Conservation (phyloP, 2,797 vertebrate genomes). For the Gallirallus australis region DNA sequence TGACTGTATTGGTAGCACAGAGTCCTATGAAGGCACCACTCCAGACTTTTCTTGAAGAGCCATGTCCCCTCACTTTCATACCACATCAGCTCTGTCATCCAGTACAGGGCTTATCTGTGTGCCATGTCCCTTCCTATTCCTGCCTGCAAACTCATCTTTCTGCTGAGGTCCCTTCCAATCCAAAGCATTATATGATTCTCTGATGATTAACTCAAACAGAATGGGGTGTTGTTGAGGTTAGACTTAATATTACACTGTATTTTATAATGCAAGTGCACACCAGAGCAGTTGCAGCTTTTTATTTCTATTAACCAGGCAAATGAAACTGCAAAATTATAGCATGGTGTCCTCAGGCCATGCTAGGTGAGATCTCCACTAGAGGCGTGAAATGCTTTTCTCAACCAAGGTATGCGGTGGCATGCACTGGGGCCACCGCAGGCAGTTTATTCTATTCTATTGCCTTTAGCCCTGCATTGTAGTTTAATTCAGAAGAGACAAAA, state of each 20-base stretch:
- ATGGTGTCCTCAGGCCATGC: not conserved
- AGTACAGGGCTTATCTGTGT: not conserved
- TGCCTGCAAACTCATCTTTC: not conserved
- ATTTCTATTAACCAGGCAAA: not conserved
- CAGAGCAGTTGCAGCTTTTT: not conserved
- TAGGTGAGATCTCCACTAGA: rapidly evolving
- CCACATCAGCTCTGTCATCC: not conserved
- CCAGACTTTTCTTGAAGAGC: not conserved
- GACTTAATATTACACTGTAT: not conserved
- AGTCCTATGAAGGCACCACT: not conserved
- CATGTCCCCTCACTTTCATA: not conserved
- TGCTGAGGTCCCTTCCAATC: not conserved
- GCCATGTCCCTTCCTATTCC: not conserved
- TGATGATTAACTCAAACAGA: not conserved
- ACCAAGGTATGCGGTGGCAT: not conserved
- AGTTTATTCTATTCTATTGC: not conserved
- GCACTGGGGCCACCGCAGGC: not conserved
- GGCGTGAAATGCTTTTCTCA: not conserved
- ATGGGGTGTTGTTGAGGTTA: not conserved
- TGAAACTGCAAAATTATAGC: not conserved
- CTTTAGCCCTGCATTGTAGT: not conserved
- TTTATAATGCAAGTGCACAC: rapidly evolving
- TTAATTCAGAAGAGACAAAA: not conserved
- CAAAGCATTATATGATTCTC: not conserved
- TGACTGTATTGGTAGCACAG: not conserved